phyloP scores from a whole-genome alignment of 2,113 vertebrate genomes.

The Elaphurus davidianus region DNA sequence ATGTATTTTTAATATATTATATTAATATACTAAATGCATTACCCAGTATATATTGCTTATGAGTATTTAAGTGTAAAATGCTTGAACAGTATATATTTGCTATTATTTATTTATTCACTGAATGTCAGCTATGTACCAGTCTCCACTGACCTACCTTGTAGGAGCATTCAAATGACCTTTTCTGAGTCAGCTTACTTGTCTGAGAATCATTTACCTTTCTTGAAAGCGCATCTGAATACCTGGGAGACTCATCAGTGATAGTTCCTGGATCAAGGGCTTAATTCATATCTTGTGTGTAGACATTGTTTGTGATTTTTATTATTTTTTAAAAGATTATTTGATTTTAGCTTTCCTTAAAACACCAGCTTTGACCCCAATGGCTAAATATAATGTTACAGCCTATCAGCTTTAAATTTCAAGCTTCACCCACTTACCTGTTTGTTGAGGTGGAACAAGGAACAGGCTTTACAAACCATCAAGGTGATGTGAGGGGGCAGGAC shows the following conservation, averaged over 20 bases:
- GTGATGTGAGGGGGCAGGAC: background rate
- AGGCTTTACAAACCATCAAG: background rate
- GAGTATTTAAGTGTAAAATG: background rate
- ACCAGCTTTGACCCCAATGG: background rate
- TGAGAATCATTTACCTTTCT: background rate
- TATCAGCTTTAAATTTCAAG: conserved; percentile 16
- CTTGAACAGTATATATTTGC: background rate
- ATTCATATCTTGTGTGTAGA: background rate
- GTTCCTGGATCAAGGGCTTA: background rate
- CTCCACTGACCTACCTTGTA: background rate
- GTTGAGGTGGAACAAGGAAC: background rate
- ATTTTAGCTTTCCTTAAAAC: background rate
- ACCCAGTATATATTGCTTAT: background rate
- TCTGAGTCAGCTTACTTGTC: background rate
- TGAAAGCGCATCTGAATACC: background rate
- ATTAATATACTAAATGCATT: background rate
- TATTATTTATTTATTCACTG: background rate
- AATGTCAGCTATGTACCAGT: background rate
- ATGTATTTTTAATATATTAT: background rate
- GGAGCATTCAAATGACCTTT: background rate
- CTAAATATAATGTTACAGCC: background rate
- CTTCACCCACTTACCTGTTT: background rate
- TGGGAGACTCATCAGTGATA: background rate
- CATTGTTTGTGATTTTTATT: background rate
- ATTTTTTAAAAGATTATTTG: background rate